Evolutionary conservation across 1,140 invertebrate genomes (phyloP), one percentile per base, ranked within the genome.

Genomic region (Drosophila carrolli): DNA sequence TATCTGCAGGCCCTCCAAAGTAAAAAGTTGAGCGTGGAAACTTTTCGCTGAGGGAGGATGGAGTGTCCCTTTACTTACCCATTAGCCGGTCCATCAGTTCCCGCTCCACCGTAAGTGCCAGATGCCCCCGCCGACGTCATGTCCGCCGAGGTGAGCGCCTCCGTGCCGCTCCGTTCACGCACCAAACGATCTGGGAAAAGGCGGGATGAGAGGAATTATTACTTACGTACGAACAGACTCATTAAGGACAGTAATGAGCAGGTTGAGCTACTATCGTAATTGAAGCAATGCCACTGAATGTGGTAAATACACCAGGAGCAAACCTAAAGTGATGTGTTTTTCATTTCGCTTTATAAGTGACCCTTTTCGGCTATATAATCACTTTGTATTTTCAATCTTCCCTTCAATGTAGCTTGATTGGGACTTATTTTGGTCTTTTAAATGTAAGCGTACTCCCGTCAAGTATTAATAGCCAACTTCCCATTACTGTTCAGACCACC

Each of bases 71-170:
- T 78, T 71, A 84, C 85, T 90, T 78, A 91, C 90, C 81, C 83
- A 78, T 90, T 83, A 70, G 75, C 50, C n/a, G 13, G 50, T 38
- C 63, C 59, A 70, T 82, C 75, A 37, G 68, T 44, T 54, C 57
- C 83, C 41, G 37, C 29, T 10, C 27, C 60, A 41, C 14, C 32
- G 8, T n/a, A 32, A 16, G 32, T 13, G n/a, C 50, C 50, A 4
- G 50, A 4, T 4, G 9, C 75, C 16, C 46, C 83, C 19, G 70
- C 58, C 5, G 89, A 83, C 19, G 78, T 92, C 91, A 91, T 92
- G 62, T 92, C 91, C 23, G 91, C 91, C 10, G 91, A 92, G 13
- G 91, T 92, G n/a, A 92, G 75, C 14, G 91, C 83, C 56, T 92
- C 91, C 13, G 91, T 92, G 50, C 86, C 91, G 35, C 86, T 92